These are phyloP conservation scores for Zaprionus africanus DNA, from an alignment of 1,140 invertebrate genomes.

Conservation along the genomic window DNA sequence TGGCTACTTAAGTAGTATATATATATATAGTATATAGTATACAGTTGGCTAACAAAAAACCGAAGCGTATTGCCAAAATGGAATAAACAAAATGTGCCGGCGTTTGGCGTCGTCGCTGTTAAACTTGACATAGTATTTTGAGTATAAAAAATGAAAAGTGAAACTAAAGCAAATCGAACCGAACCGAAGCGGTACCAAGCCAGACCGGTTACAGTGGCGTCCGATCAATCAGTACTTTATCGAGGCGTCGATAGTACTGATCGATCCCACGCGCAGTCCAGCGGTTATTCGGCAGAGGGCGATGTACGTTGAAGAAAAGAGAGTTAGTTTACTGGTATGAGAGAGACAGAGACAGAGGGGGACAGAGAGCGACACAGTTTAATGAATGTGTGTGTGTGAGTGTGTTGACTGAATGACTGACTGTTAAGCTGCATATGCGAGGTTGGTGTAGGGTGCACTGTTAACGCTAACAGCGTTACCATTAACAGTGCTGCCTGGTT, in stretches of 20 bases:
- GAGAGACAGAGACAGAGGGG: slow-evolving; percentile 24
- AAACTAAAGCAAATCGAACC: slow-evolving; percentile 66
- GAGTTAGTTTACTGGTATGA: slow-evolving; percentile 44
- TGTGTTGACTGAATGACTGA: slow-evolving; percentile 42
- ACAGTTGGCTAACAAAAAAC: slow-evolving; percentile 74
- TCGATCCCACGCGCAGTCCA: slow-evolving; percentile 37
- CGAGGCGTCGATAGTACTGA: slow-evolving; percentile 26
- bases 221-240: slow-evolving; percentile 25
- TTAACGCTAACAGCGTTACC: slow-evolving; percentile 13
- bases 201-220: slow-evolving; percentile 10
- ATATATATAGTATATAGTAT: slow-evolving; percentile 19
- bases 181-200: slow-evolving; percentile 30
- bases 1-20: slow-evolving; percentile 19
- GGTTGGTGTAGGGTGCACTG: not conserved
- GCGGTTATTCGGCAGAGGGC: slow-evolving; percentile 43
- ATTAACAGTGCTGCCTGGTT: slow-evolving; percentile 27
- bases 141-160: slow-evolving; percentile 48
- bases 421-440: slow-evolving; percentile 29
- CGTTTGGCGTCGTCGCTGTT: slow-evolving; percentile 81
- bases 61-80: slow-evolving; percentile 75
- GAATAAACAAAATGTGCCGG: slow-evolving; percentile 81
- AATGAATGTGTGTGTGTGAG: slow-evolving; percentile 30
- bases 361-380: slow-evolving; percentile 7
- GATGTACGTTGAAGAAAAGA: slow-evolving; percentile 47
- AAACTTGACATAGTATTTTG: slow-evolving; percentile 67